Percentiles rank a stretch among this genome's conserved stretches.
phyloP scores from a whole-genome alignment of 2,113 vertebrate genomes.

The Aldabrachelys gigantea region DNA sequence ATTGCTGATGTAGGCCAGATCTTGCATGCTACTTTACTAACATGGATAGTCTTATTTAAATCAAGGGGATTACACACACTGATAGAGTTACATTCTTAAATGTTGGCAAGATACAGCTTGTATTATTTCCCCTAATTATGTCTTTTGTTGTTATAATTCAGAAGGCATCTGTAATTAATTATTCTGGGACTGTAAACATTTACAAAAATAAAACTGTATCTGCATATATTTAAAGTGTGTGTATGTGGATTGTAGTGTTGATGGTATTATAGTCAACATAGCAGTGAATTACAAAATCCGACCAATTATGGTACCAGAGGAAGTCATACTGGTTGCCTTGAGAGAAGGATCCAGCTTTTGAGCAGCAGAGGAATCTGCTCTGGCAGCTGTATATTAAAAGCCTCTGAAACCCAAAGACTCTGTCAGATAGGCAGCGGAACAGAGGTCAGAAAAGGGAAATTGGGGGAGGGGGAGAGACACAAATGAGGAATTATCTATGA shows the following conservation, averaged over 20 bases:
- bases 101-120: neutral
- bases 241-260: neutral
- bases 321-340: neutral
- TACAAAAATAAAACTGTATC: neutral
- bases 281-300: neutral
- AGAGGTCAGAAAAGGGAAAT: neutral
- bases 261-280: neutral
- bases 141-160: neutral
- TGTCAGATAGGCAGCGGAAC: neutral
- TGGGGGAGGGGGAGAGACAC: neutral
- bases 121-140: neutral
- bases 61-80: neutral
- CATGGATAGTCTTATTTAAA: neutral
- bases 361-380: neutral
- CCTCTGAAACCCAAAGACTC: neutral
- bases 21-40: neutral
- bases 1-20: rapidly evolving
- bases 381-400: neutral
- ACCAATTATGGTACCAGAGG: neutral
- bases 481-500: neutral
- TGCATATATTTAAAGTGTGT: neutral
- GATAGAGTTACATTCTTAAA: neutral
- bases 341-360: neutral
- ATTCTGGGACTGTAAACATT: neutral
- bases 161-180: neutral